Conservation (phyloP, 2,113 vertebrate species). For the Alouatta palliata region DNA sequence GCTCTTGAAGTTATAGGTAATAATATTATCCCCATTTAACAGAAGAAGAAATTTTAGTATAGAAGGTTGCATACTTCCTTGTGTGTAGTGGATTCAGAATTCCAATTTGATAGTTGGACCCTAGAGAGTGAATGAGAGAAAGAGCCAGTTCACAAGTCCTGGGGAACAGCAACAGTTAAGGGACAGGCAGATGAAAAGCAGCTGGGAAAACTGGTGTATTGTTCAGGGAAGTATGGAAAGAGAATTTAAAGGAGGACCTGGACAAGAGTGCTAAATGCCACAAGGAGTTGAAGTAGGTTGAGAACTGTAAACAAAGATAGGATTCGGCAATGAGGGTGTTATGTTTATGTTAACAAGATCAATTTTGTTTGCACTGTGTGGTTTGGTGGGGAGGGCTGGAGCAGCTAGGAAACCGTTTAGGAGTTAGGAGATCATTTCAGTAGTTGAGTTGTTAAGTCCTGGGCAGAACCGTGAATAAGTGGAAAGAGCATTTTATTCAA, state of each 20-base stretch:
- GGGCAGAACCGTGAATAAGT: background rate
- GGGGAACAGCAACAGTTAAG: background rate
- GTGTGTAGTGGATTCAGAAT: background rate
- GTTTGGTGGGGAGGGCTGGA: background rate
- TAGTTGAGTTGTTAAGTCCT: background rate
- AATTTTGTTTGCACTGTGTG: background rate
- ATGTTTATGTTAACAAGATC: background rate
- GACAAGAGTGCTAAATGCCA: background rate
- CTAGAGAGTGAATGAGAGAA: background rate
- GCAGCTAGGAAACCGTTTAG: background rate
- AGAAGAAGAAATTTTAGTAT: background rate
- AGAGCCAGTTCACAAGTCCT: background rate
- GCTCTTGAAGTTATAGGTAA: background rate
- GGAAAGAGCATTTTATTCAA: constrained; percentile 10
- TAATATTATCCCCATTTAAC: background rate
- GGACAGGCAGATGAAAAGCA: background rate
- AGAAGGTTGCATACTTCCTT: background rate
- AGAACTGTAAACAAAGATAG: background rate
- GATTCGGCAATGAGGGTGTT: background rate
- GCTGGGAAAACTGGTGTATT: background rate
- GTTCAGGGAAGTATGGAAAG: background rate
- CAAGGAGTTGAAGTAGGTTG: background rate
- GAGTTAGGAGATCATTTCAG: background rate
- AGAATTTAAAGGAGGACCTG: background rate
- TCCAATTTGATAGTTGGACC: background rate